Evolutionary conservation across 2,797 vertebrate species (phyloP), one percentile per base, ranked within the genome.

Genomic region (Lateolabrax maculatus): DNA sequence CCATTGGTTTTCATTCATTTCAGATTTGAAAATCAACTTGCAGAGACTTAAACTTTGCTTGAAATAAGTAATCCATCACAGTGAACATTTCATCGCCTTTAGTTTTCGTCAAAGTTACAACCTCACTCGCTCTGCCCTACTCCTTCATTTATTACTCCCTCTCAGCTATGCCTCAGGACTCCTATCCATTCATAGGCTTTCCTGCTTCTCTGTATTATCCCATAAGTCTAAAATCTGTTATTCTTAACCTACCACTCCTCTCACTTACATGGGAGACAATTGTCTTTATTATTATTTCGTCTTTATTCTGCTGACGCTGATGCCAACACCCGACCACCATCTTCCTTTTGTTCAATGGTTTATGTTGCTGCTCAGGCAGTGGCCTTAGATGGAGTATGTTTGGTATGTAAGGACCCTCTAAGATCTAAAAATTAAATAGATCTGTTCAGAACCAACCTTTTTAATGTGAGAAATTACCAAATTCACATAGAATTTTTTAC

Each of bases 21-120:
- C 41, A 52, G 29, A 57, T 79, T 64, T 69, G 23, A 74, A 76
- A 81, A 72, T 43, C 67, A 48, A 64, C 75, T 56, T 3, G 27
- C 57, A 39, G 37, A 72, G 69, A 29, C 55, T 60, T 43, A 34
- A 85, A 80, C 10, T 81, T 66, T 58, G 44, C 64, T 65, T 64
- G 66, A 78, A 86, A 72, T 69, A 39, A 71, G 68, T 66, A 51
- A 87, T 87, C 81, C 71, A 79, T 89, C 83, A 87, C 27, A 39
- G 41, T 36, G 55, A 88, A 55, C 71, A 49, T 77, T 86, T 86
- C 34, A 74, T 84, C 29, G 37, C 84, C 60, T 81, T 80, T 70
- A 78, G 76, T 80, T 85, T 86, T 80, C 41, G 70, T 89, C 85
- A 78, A 63, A 86, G 73, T 81, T 86, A 78, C 51, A 73, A 61